Base-by-base conservation (phyloP, 2,888 invertebrate genomes). In the Adela reaumurella region DNA sequence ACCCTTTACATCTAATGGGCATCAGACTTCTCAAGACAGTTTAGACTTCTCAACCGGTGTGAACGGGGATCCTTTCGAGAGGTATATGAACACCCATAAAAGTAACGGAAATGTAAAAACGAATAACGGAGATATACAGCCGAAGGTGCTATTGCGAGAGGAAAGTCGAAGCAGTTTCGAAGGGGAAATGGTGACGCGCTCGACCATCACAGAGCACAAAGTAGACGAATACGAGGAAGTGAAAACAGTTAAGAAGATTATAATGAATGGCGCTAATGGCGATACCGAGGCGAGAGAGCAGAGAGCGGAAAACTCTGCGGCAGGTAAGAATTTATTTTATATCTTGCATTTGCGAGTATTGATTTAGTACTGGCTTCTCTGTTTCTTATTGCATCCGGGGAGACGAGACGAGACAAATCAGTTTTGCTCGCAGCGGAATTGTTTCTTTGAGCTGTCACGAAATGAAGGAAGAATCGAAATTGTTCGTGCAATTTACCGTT, bases 141-240 rank as follows among this genome's bases (percentile, higher is more conserved):
- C 67, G 28, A 68, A 62, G 55, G 73, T 74, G 8, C 63, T 68
- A 54, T n/a, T n/a, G n/a, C 74, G 74, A 51, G 71, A 74, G 46
- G 72, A 74, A 46, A 68, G n/a, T n/a, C n/a, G n/a, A n/a, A n/a
- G 58, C 54, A 70, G 68, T 58, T 68, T 76, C 55, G 62, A 62
- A 49, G 62, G 64, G 47, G 68, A 64, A 19, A 70, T 74, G 55
- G 42, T 54, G 48, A 65, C 60, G 43, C 69, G 68, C 50, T 70
- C 74, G 2, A 68, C 67, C 4, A 63, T 79, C 51, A 74, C 70
- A 16, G 78, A 81, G 56, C 70, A 71, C 52, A 68, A 72, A 58
- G 65, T 74, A 53, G 76, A 62, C 54, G 69, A 80, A 63, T 61
- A 68, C 8, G 74, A 80, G 62, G 77, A 81, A 66, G 67, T 78